Conservation (phyloP, 2,797 vertebrate species). For the Gadopsis bispinosus region DNA sequence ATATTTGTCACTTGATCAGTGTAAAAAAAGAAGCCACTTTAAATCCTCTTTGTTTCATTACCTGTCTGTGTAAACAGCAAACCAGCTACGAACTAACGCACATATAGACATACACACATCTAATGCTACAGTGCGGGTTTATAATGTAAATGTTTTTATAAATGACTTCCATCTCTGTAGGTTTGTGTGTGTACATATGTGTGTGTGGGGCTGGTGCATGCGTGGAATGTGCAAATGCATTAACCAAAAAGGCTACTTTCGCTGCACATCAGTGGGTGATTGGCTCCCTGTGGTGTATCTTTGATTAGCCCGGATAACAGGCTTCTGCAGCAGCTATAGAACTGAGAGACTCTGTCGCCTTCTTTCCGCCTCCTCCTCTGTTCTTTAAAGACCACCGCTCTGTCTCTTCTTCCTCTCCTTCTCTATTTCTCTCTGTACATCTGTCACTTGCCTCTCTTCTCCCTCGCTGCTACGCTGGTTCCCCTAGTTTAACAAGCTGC, state of each 20-base stretch:
- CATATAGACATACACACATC: background rate
- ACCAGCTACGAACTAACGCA: background rate
- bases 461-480: conserved; percentile 56
- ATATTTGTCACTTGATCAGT: background rate
- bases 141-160: conserved; percentile 8
- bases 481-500: conserved; percentile 79
- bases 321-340: conserved; percentile 60
- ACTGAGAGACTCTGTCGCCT: conserved; percentile 43
- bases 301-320: conserved; percentile 77
- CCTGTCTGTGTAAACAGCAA: background rate
- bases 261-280: conserved; percentile 73
- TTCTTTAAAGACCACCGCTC: conserved; percentile 65
- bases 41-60: background rate
- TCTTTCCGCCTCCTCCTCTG: conserved; percentile 49
- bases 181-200: conserved; percentile 1
- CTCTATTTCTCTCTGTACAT: conserved; percentile 48
- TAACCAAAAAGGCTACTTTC: conserved; percentile 42
- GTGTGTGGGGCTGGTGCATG: background rate
- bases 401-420: conserved; percentile 54
- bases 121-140: background rate
- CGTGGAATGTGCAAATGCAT: conserved; percentile 32
- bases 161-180: background rate
- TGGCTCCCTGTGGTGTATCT: conserved; percentile 74
- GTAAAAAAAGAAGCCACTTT: background rate
- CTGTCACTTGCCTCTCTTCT: conserved; percentile 67